Evolutionary conservation across 2,888 invertebrate genomes (phyloP).

Genomic region (Brachypalpus laphriformis): DNA sequence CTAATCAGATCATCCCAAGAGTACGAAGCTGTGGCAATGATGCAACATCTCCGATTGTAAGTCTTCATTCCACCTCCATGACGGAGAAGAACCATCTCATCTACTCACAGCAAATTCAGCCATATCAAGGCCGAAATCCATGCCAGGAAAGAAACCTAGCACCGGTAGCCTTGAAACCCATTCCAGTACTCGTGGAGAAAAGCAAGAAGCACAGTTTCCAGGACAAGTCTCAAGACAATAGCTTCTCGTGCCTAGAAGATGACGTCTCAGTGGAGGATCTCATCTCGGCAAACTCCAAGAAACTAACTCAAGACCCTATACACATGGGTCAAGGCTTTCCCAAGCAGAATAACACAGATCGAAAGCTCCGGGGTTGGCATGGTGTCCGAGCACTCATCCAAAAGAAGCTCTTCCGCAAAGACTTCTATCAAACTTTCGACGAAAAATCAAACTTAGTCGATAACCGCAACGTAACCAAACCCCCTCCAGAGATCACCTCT

Average conservation of each 20-base stretch:
- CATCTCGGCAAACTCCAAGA: conserved; percentile 77
- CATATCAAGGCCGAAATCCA: conserved; percentile 93
- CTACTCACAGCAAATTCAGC: conserved; percentile 87
- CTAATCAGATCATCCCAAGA: conserved; percentile 80
- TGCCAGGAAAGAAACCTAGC: conserved; percentile 90
- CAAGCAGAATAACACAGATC: conserved; percentile 82
- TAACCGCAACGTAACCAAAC: conserved; percentile 73
- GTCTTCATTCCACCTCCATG: conserved; percentile 45
- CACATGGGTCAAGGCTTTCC: conserved; percentile 82
- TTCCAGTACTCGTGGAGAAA: conserved; percentile 80
- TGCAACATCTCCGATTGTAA: conserved; percentile 63
- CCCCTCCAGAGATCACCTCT: conserved; percentile 53
- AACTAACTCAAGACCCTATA: conserved; percentile 76
- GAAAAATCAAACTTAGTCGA: conserved; percentile 82
- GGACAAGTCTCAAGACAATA: conserved; percentile 79
- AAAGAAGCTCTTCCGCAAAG: conserved; percentile 82
- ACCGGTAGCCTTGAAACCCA: conserved; percentile 77
- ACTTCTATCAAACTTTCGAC: conserved; percentile 76
- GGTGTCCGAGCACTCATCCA: conserved; percentile 82
- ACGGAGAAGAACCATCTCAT: conserved; percentile 81
- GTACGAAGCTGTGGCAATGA: conserved; percentile 76
- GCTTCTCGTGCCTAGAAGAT: conserved; percentile 81
- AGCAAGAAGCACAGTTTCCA: conserved; percentile 82
- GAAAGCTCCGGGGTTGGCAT: conserved; percentile 82
- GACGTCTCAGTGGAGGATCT: conserved; percentile 82